Conservation (phyloP, 2,888 invertebrate genomes). For the Sepiola atlantica region DNA sequence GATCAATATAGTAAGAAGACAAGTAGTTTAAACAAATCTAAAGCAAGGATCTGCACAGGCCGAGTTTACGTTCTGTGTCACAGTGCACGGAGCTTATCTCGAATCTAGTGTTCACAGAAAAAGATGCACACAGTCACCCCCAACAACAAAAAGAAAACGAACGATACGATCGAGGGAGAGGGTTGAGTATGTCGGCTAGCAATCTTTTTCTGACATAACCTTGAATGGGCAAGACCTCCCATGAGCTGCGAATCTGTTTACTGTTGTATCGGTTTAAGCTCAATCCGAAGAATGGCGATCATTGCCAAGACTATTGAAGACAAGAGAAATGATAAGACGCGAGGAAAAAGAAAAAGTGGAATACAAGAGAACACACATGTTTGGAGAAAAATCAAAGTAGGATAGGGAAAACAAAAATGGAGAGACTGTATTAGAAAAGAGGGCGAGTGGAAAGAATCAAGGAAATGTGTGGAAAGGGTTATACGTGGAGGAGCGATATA, state of each 20-base stretch:
- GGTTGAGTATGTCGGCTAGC: neutral
- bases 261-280: neutral
- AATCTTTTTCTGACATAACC: constrained; percentile 12
- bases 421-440: neutral
- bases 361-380: neutral
- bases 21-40: neutral
- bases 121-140: neutral
- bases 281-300: neutral
- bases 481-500: neutral
- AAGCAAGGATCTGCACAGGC: neutral
- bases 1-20: neutral
- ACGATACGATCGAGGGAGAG: neutral
- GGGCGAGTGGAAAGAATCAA: neutral
- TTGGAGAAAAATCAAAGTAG: neutral
- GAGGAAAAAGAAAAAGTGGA: neutral
- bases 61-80: neutral
- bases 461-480: neutral
- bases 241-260: constrained; percentile 9
- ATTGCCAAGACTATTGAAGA: neutral
- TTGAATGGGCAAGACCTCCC: neutral
- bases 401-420: neutral
- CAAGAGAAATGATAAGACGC: neutral
- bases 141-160: neutral
- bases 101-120: no score
- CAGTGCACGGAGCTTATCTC: neutral